These are phyloP conservation scores for Gastrophysa polygoni DNA, from an alignment of 2,888 invertebrate genomes.

Conservation along the genomic window DNA sequence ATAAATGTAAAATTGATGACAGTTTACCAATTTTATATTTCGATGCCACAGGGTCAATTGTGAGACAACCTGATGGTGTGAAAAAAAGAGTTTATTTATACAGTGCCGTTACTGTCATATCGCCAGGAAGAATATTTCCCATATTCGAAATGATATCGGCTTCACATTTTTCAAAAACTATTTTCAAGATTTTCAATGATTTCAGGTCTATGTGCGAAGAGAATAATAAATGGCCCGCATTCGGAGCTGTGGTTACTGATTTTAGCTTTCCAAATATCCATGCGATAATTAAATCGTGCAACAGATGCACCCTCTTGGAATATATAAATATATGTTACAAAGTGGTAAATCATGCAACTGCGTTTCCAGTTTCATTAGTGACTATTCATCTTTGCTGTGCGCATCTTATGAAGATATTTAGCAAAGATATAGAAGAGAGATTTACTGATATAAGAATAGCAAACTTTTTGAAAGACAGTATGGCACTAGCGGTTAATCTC, in stretches of 20 bases:
- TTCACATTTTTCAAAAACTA: conserved; percentile 19
- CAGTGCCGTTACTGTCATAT: conserved; percentile 5
- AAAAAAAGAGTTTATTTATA: conserved; percentile 18
- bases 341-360: neutral
- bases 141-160: conserved; percentile 18
- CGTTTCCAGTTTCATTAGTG: neutral
- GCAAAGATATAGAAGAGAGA: conserved; percentile 22
- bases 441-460: neutral
- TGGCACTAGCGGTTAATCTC: conserved; percentile 5
- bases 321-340: conserved; percentile 9
- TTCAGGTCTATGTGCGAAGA: no score
- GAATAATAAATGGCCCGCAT: no score
- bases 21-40: conserved; percentile 28
- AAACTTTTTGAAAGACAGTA: conserved; percentile 10
- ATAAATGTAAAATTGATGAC: neutral
- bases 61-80: conserved; percentile 21
- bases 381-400: conserved; percentile 11
- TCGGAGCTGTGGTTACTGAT: no score
- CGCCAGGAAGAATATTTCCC: conserved; percentile 13
- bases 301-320: conserved; percentile 10
- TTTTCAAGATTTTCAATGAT: no score
- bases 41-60: conserved; percentile 34
- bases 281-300: conserved; percentile 19
- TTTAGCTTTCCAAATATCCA: conserved; percentile 27
- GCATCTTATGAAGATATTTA: conserved; percentile 14